phyloP scores from a whole-genome alignment of 2,797 vertebrate species.

The Darevskia nairensis region DNA sequence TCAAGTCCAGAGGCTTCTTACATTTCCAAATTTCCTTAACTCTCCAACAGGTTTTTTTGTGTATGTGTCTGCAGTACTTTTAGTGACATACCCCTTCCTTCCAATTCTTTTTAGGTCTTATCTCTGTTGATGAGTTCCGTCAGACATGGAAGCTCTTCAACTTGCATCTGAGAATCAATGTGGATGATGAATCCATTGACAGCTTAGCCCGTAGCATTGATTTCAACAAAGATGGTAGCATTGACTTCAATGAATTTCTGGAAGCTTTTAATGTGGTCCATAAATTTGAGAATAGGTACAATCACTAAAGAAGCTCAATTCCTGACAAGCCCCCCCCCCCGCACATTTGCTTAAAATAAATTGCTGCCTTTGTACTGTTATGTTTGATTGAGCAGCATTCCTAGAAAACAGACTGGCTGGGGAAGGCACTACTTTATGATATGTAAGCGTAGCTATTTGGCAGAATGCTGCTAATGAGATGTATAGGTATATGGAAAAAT shows the following conservation, averaged over 20 bases:
- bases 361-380: rapidly evolving
- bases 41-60: too few species aligned
- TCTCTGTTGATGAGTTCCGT: slow-evolving; percentile 93
- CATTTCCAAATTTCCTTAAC: background rate
- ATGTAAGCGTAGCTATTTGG: background rate
- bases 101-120: slow-evolving; percentile 83
- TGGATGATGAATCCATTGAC: slow-evolving; percentile 84
- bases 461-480: background rate
- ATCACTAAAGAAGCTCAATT: slow-evolving; percentile 42
- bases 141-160: slow-evolving; percentile 93
- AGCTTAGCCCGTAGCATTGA: slow-evolving; percentile 91
- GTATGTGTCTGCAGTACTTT: too few species aligned
- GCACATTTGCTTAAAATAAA: background rate
- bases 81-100: background rate
- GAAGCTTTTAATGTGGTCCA: slow-evolving; percentile 95
- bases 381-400: background rate
- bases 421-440: slow-evolving; percentile 42
- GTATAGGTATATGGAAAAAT: background rate
- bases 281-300: slow-evolving; percentile 84
- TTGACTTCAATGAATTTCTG: slow-evolving; percentile 97
- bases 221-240: slow-evolving; percentile 95
- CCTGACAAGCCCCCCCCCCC: background rate
- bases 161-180: slow-evolving; percentile 84
- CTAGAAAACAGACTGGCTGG: background rate
- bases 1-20: background rate